phyloP scores from a whole-genome alignment of 1,140 invertebrate species.

The Formica selysi region DNA sequence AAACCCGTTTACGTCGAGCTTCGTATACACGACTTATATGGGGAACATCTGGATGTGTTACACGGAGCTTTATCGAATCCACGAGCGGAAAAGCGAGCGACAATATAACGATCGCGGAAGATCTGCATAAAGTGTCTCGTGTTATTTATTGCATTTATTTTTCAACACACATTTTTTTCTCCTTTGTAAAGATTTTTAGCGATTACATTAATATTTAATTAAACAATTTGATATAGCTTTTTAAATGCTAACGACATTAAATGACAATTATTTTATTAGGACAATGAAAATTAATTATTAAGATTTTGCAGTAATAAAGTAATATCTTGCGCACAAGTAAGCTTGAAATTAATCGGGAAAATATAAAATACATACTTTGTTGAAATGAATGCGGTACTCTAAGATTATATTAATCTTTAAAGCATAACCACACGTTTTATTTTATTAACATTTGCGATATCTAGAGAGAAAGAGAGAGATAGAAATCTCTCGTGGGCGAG shows the following conservation, averaged over 20 bases:
- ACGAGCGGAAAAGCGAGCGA: neutral
- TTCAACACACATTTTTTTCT: neutral
- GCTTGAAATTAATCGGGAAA: neutral
- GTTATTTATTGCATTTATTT: neutral
- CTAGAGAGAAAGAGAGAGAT: neutral
- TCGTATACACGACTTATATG: slow-evolving; percentile 34
- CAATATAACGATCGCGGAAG: neutral
- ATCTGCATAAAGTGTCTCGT: neutral
- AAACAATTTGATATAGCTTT: too few relatives aligned
- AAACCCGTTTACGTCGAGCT: slow-evolving; percentile 16
- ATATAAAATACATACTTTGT: neutral
- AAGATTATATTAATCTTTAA: neutral
- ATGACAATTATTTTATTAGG: too few relatives aligned
- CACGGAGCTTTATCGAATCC: slow-evolving; percentile 18
- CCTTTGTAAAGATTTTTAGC: neutral
- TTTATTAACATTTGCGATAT: neutral
- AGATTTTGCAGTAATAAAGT: neutral
- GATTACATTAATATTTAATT: neutral
- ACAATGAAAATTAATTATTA: neutral
- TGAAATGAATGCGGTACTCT: neutral
- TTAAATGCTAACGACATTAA: too few relatives aligned
- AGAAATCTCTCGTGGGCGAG: neutral
- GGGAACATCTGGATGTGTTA: slow-evolving; percentile 30
- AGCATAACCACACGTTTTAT: neutral
- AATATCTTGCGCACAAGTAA: neutral